A percentile compares a stretch with the other conserved stretches of the same genome.
phyloP scores from a whole-genome alignment of 1,140 invertebrate species.

The Zaprionus camerounensis region DNA sequence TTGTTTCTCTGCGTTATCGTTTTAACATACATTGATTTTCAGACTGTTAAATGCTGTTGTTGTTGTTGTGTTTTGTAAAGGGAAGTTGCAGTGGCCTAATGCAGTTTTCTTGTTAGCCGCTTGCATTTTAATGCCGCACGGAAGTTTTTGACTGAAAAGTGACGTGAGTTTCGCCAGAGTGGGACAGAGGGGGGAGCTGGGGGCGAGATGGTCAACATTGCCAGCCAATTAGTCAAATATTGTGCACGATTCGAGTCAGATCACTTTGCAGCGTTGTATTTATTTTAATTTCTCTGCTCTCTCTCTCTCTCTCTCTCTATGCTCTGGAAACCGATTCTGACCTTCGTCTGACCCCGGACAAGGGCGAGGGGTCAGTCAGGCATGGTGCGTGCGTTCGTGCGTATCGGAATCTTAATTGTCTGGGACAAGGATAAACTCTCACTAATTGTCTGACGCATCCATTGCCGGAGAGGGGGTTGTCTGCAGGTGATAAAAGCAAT shows the following conservation, averaged over 20 bases:
- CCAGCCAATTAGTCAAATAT: conserved; percentile 65
- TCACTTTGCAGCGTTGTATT: neutral
- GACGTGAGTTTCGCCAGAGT: conserved; percentile 40
- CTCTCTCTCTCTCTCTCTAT: neutral
- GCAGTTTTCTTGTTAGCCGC: conserved; percentile 68
- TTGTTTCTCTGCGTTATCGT: conserved; percentile 33
- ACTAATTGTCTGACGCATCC: conserved; percentile 39
- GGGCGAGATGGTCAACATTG: conserved; percentile 4
- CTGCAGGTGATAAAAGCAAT: conserved; percentile 53
- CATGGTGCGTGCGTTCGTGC: conserved; percentile 34
- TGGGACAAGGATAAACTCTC: conserved; percentile 35
- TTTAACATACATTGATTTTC: conserved; percentile 54
- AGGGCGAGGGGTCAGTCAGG: conserved; percentile 35
- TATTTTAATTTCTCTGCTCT: conserved; percentile 29
- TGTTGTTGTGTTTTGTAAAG: neutral
- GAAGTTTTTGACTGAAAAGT: conserved; percentile 29
- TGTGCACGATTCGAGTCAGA: conserved; percentile 21
- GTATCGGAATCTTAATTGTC: conserved; percentile 60
- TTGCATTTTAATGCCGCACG: conserved; percentile 54
- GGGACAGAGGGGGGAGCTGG: neutral
- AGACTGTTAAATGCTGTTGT: conserved; percentile 5
- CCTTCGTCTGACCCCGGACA: neutral
- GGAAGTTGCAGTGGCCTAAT: conserved; percentile 45
- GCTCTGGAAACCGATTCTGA: conserved; percentile 22
- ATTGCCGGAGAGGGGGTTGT: neutral